Percentiles rank a stretch among this genome's conserved stretches.
Evolutionary conservation across 2,888 invertebrate species (phyloP).

Genomic region (Orthonychiurus folsomi): DNA sequence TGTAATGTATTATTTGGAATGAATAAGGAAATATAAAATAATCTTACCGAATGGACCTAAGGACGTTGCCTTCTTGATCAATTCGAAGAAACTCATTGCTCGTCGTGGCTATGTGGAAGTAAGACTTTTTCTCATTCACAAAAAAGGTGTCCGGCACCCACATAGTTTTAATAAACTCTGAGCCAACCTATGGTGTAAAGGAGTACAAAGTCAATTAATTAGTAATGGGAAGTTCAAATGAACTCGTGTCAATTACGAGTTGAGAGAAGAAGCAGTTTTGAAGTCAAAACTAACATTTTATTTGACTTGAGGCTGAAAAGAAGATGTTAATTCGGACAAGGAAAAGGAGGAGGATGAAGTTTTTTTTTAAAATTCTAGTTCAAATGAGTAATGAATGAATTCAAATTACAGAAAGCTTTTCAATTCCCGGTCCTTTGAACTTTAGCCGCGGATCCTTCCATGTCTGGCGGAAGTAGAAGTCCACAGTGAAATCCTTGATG

Average conservation of each 20-base stretch:
- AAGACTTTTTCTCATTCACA: constrained; percentile 99
- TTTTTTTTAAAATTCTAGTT: no score
- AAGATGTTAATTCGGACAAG: no score
- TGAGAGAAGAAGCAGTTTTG: no score
- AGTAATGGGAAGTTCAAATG: no score
- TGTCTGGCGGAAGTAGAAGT: constrained; percentile 98
- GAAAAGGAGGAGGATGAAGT: no score
- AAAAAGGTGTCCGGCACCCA: constrained; percentile 99
- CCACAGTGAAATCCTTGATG: constrained; percentile 75
- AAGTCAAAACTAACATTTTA: no score
- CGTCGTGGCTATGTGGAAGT: constrained; percentile 98
- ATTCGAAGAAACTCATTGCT: constrained; percentile 98
- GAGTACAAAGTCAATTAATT: no score
- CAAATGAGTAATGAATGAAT: not conserved
- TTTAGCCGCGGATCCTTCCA: constrained; percentile 95
- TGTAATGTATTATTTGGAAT: not conserved
- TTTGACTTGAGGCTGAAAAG: no score
- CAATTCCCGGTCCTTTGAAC: constrained; percentile 81
- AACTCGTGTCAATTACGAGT: no score
- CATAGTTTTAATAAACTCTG: constrained; percentile 92
- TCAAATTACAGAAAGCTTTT: constrained; percentile 66
- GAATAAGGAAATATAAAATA: not conserved
- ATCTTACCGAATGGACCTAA: constrained; percentile 80
- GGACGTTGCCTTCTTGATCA: constrained; percentile 87
- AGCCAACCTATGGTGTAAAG: constrained; percentile 64